Conservation (phyloP, 2,888 invertebrate genomes). For the Hybos culiciformis region DNA sequence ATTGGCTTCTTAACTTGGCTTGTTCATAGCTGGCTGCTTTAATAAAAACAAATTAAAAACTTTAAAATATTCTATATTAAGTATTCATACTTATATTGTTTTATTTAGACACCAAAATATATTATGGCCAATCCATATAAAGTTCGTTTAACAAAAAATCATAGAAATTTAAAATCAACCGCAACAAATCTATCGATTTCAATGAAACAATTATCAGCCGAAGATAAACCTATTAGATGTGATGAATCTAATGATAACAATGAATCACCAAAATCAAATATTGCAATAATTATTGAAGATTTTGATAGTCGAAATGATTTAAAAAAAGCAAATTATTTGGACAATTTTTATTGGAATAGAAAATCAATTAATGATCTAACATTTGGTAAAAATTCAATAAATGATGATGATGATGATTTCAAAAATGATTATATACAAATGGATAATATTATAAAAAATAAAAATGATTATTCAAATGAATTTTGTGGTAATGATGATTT, state of each 20-base stretch:
- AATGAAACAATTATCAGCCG: neutral
- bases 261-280: neutral
- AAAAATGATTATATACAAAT: neutral
- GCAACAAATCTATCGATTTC: neutral
- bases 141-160: neutral
- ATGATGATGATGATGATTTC: neutral
- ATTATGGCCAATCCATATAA: neutral
- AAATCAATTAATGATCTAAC: no score
- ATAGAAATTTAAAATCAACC: neutral
- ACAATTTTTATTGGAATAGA: no score
- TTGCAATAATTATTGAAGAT: constrained; percentile 2
- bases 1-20: no score
- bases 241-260: neutral
- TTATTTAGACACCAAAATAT: no score
- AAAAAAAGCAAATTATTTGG: no score
- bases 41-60: no score
- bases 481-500: neutral
- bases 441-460: neutral
- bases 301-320: neutral
- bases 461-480: neutral
- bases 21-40: no score
- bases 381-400: constrained; percentile 1
- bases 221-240: neutral
- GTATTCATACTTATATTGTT: no score
- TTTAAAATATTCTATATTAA: no score